Evolutionary conservation across 2,888 invertebrate species (phyloP), one percentile per base, ranked within the genome.

Genomic region (Hipparchia sbordonii): DNA sequence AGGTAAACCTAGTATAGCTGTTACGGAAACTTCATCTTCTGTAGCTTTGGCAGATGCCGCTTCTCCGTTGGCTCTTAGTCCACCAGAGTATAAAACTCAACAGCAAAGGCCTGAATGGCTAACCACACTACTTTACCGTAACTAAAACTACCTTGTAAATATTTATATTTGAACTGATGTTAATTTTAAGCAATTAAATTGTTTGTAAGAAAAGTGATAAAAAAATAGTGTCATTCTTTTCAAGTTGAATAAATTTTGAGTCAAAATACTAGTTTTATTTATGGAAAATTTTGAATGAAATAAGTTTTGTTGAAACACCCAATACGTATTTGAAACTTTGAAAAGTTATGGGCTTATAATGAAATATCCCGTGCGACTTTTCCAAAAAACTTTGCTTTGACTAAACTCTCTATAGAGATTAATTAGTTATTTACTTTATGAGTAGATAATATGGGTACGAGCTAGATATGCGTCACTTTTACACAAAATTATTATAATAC

Each of bases 1-100:
- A 84, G 94, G 94, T 23, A 95, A 95, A 81, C 93, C 95, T 12
- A 92, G 89, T 78, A 87, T 93, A 80, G 92, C 94, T 45, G 94
- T 94, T 54, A 94, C 94, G 62, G 92, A 93, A 80, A 88, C 92
- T 56, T 89, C 92, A 8, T 93, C 92, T n/a, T 89, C 91, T 46
- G 89, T 89, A 67, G 87, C 89, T 59, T 79, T 90, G 79, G 89
- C 90, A 59, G 93, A 91, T 78, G 89, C 91, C 39, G 89, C 91
- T 8, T 90, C 92, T 10, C 91, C 92, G 6, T 78, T 93, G 73
- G 91, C 92, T 68, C 82, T 93, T 68, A 89, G 90, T 75, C 88
- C 92, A 1, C 87, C 91, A 9, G 93, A 92, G 76, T 92, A 89
- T 77, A 91, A 90, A 74, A 84, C 88, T 9, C 89, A 90, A 77